Percentiles rank a stretch among this genome's conserved stretches.
Conservation (phyloP, 2,113 vertebrate genomes). For the Aramus guarauna region DNA sequence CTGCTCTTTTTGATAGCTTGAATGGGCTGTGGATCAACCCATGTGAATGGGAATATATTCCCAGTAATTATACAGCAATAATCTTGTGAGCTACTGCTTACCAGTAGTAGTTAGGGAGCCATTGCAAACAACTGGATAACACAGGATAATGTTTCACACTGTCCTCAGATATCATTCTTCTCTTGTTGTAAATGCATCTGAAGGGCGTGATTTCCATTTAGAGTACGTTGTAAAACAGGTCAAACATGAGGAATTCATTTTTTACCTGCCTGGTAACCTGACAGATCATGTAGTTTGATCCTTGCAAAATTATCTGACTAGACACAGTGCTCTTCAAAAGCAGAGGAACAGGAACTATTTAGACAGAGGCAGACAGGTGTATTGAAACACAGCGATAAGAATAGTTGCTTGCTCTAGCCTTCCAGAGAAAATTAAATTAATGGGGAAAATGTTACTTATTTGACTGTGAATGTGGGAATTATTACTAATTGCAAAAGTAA, state of each 20-base stretch:
- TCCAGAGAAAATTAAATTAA: constrained; percentile 27
- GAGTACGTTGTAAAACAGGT: constrained; percentile 48
- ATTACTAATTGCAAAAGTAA: constrained; percentile 64
- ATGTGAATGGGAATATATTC: background rate
- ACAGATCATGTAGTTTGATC: constrained; percentile 5
- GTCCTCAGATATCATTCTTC: constrained; percentile 28
- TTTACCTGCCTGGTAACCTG: constrained; percentile 38
- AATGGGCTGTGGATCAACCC: background rate
- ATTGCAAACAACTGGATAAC: background rate
- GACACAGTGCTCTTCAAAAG: background rate
- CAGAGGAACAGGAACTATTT: background rate
- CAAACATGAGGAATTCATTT: constrained; percentile 50
- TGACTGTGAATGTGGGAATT: constrained; percentile 50
- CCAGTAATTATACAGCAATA: background rate
- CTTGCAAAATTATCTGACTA: background rate
- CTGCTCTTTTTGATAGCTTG: background rate
- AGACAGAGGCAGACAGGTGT: background rate
- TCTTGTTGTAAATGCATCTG: constrained; percentile 33
- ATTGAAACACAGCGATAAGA: background rate
- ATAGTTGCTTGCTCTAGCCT: background rate
- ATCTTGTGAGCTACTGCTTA: background rate
- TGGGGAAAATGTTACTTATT: constrained; percentile 36
- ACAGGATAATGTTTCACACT: background rate
- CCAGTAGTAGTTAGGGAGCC: background rate
- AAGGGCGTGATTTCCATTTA: constrained; percentile 20